A percentile compares a stretch with the other conserved stretches of the same genome.
Conservation (phyloP, 1,140 invertebrate species). For the Tenebrio molitor region DNA sequence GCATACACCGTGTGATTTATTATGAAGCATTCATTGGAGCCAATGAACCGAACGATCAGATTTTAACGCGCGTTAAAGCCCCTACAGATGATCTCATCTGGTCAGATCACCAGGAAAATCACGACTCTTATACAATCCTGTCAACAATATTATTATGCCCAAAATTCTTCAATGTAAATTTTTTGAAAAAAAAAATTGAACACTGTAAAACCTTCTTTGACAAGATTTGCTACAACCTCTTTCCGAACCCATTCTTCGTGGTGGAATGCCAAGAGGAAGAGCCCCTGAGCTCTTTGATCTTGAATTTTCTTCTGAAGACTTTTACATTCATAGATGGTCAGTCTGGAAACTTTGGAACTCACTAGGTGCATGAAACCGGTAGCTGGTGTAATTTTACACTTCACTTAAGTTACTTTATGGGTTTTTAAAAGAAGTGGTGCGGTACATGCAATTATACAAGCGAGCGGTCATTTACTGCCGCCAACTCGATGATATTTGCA, state of each 20-base stretch:
- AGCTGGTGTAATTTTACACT: conserved; percentile 29
- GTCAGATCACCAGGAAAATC: background rate
- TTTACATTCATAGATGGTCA: too few relatives aligned
- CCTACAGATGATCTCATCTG: too few relatives aligned
- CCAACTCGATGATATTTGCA: background rate
- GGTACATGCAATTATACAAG: conserved; percentile 12
- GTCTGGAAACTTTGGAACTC: too few relatives aligned
- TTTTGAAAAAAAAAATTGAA: too few relatives aligned
- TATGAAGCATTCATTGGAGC: conserved; percentile 54
- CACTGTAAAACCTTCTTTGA: too few relatives aligned
- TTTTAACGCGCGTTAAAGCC: conserved; percentile 55
- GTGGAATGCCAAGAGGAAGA: too few relatives aligned
- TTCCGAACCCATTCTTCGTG: too few relatives aligned
- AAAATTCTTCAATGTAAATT: too few relatives aligned
- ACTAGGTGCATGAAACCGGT: too few relatives aligned
- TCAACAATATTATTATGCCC: background rate
- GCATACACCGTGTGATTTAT: conserved; percentile 53
- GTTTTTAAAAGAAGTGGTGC: conserved; percentile 7
- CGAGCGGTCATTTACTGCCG: background rate
- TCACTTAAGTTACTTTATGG: conserved; percentile 21
- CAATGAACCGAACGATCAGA: conserved; percentile 57
- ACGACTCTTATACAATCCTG: background rate
- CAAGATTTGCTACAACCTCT: too few relatives aligned
- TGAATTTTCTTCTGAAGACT: too few relatives aligned
- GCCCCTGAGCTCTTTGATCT: too few relatives aligned